Percentiles rank a stretch among this genome's conserved stretches.
These are phyloP conservation scores for Temnothorax ravouxi DNA, from an alignment of 2,888 invertebrate genomes.

Conservation along the genomic window DNA sequence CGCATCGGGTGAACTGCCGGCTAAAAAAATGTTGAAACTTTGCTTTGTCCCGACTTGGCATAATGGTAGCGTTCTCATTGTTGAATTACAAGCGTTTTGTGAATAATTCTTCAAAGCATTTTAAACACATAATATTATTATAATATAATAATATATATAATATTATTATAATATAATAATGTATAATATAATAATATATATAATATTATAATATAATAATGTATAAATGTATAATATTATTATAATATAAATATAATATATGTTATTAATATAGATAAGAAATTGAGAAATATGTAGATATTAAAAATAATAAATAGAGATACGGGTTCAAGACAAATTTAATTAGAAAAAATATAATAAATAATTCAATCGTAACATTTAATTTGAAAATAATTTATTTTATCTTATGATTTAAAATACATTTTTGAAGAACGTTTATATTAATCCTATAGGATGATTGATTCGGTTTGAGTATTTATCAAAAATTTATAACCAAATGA, in stretches of 20 bases:
- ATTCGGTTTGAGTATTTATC: background rate
- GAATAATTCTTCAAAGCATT: background rate
- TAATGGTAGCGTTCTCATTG: background rate
- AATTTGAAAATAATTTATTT: background rate
- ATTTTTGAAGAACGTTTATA: background rate
- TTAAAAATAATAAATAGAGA: background rate
- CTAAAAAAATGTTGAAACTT: background rate
- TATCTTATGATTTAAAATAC: background rate
- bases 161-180: too few species aligned
- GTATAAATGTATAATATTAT: too few species aligned
- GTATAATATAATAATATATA: too few species aligned
- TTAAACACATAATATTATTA: background rate
- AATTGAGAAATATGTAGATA: background rate
- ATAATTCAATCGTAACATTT: background rate
- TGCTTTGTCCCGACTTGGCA: background rate
- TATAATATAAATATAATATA: too few species aligned
- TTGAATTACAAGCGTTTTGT: background rate
- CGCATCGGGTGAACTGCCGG: background rate
- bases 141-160: too few species aligned
- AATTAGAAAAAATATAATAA: background rate
- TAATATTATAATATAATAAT: too few species aligned
- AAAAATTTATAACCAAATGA: background rate
- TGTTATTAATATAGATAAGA: background rate
- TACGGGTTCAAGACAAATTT: background rate
- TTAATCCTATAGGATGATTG: background rate